Evolutionary conservation across 1,140 invertebrate species (phyloP).

Genomic region (Drosophila orosa): DNA sequence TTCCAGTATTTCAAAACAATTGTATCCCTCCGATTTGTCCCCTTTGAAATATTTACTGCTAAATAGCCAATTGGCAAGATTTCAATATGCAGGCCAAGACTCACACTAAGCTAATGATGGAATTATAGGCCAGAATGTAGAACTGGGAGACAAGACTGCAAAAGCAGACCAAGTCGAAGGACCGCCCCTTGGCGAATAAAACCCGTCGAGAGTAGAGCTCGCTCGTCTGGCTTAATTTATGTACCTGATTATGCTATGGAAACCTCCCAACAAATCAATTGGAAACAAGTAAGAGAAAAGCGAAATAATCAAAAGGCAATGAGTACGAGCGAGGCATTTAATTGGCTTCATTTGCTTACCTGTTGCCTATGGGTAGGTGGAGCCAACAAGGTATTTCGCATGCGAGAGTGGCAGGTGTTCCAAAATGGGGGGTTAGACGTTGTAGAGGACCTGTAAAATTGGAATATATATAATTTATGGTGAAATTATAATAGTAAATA

Average conservation of each 20-base stretch:
- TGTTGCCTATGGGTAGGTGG: slow-evolving; percentile 48
- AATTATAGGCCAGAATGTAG: slow-evolving; percentile 53
- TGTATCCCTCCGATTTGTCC: not conserved
- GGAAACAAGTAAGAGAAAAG: slow-evolving; percentile 39
- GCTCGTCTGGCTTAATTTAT: slow-evolving; percentile 62
- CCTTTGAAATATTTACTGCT: slow-evolving; percentile 42
- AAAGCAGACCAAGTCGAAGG: slow-evolving; percentile 19
- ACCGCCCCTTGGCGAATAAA: slow-evolving; percentile 45
- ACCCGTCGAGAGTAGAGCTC: slow-evolving; percentile 17
- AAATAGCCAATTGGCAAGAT: slow-evolving; percentile 33
- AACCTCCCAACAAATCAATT: slow-evolving; percentile 70
- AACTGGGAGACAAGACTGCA: slow-evolving; percentile 14
- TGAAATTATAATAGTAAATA: not conserved
- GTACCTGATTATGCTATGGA: slow-evolving; percentile 61
- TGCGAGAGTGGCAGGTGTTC: slow-evolving; percentile 17
- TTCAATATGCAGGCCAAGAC: slow-evolving; percentile 24
- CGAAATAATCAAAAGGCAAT: slow-evolving; percentile 50
- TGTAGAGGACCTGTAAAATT: slow-evolving; percentile 11
- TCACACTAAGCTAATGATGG: slow-evolving; percentile 56
- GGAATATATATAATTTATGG: not conserved
- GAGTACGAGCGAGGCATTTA: slow-evolving; percentile 55
- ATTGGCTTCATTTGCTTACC: slow-evolving; percentile 60
- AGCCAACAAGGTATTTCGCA: slow-evolving; percentile 42
- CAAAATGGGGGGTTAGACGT: not conserved
- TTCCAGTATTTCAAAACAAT: too few species aligned